A percentile compares a stretch with the other conserved stretches of the same genome.
Evolutionary conservation across 1,140 invertebrate genomes (phyloP).

Genomic region (Ceratina japonica): DNA sequence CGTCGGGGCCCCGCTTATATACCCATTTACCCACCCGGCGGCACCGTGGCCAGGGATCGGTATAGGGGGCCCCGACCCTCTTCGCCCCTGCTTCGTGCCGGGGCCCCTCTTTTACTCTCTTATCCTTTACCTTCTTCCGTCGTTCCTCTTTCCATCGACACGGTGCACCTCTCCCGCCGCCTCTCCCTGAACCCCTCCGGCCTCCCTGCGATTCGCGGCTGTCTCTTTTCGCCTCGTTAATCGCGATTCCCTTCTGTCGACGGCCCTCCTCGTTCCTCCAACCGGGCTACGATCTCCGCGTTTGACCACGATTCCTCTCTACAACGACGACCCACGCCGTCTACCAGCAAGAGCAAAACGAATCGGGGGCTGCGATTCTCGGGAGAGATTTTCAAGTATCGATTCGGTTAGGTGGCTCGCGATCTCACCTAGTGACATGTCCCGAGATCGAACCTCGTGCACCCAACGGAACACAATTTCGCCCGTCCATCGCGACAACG

Average conservation of each 20-base stretch:
- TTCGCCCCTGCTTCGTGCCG: constrained; percentile 37
- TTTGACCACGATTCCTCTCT: constrained; percentile 43
- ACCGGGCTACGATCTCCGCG: neutral
- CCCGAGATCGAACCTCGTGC: neutral
- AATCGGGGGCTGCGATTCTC: constrained; percentile 9
- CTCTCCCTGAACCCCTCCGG: constrained; percentile 18
- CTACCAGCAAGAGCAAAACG: constrained; percentile 33
- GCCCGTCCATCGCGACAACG: neutral
- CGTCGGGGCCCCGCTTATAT: constrained; percentile 77
- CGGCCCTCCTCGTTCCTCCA: constrained; percentile 24
- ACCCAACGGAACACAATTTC: too few species aligned
- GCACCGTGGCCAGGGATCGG: constrained; percentile 43
- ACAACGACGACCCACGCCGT: constrained; percentile 46
- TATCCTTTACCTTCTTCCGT: constrained; percentile 33
- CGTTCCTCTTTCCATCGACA: constrained; percentile 41
- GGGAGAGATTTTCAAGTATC: constrained; percentile 43
- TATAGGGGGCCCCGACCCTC: constrained; percentile 65
- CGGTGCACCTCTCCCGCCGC: constrained; percentile 16
- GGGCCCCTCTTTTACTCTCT: constrained; percentile 59
- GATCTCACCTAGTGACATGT: neutral
- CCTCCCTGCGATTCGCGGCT: constrained; percentile 22
- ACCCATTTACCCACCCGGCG: constrained; percentile 73
- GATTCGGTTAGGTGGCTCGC: constrained; percentile 24
- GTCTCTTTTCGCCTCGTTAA: constrained; percentile 13
- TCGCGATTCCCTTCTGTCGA: constrained; percentile 11